phyloP scores from a whole-genome alignment of 2,888 invertebrate genomes.

The Mylabris sibirica region DNA sequence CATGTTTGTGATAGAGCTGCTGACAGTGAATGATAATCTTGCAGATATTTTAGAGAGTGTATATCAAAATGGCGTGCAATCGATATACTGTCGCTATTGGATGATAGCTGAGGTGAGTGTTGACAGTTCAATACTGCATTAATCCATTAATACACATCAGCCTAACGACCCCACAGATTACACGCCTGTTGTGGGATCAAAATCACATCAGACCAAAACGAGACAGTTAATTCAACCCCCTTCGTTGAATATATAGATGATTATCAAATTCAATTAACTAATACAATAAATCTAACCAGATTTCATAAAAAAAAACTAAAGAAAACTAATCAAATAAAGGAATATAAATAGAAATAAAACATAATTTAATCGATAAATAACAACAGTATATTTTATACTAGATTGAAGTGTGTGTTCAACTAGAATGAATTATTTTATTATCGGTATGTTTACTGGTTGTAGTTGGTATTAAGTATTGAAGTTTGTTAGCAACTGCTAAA shows the following conservation, averaged over 20 bases:
- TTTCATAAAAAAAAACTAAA: not conserved
- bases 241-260: conserved; percentile 4
- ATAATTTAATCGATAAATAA: conserved; percentile 5
- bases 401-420: not conserved
- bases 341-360: not conserved
- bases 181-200: conserved; percentile 52
- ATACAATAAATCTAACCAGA: not conserved
- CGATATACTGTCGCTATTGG: conserved; percentile 57
- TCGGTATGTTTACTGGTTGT: conserved; percentile 31
- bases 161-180: conserved; percentile 56
- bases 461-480: conserved; percentile 18
- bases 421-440: conserved; percentile 27
- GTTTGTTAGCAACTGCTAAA: conserved; percentile 18
- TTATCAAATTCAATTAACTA: conserved; percentile 11
- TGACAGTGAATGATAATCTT: conserved; percentile 47
- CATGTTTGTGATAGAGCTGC: conserved; percentile 40
- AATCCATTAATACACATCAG: conserved; percentile 62
- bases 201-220: conserved; percentile 47
- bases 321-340: not conserved
- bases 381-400: not conserved
- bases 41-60: conserved; percentile 46
- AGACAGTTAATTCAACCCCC: conserved; percentile 39
- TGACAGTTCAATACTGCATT: conserved; percentile 61
- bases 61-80: conserved; percentile 54
- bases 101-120: conserved; percentile 58